These are phyloP conservation scores for Sinotaia quadrata DNA, from an alignment of 2,888 invertebrate species.

Conservation along the genomic window DNA sequence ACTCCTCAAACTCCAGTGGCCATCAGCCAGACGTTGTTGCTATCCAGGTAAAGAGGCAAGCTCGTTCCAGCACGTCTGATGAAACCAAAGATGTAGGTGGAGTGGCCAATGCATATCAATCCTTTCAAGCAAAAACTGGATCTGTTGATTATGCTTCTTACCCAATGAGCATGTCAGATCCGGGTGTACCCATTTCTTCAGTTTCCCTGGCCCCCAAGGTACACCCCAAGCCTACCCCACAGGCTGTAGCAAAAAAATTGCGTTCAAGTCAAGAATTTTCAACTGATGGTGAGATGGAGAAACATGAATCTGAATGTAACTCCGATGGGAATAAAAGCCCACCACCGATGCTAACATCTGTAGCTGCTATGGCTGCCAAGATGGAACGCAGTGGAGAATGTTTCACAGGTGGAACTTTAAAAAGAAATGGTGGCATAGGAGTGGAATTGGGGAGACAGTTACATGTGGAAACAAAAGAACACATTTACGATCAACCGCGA, in stretches of 20 bases:
- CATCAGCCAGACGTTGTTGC: conserved; percentile 73
- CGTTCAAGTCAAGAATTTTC: conserved; percentile 59
- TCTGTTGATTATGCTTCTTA: conserved; percentile 30
- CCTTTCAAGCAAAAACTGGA: conserved; percentile 75
- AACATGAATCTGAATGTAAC: conserved; percentile 56
- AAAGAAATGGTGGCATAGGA: conserved; percentile 8
- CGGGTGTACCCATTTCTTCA: not conserved
- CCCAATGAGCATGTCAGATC: conserved; percentile 46
- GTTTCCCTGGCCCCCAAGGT: not conserved
- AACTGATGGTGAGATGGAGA: conserved; percentile 59
- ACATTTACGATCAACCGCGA: conserved; percentile 61
- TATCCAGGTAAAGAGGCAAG: conserved; percentile 60
- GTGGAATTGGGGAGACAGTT: conserved; percentile 1
- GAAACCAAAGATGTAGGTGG: conserved; percentile 47
- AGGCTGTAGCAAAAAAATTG: conserved; percentile 63
- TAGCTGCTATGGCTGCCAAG: conserved; percentile 15
- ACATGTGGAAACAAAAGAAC: conserved; percentile 42
- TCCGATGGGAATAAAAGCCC: conserved; percentile 52
- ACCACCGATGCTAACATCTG: conserved; percentile 6
- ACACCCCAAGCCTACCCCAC: conserved; percentile 74
- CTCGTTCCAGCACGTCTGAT: conserved; percentile 32
- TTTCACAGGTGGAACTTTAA: conserved; percentile 25
- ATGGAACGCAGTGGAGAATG: not conserved
- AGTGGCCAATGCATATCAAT: conserved; percentile 76
- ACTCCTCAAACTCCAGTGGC: conserved; percentile 27